Percentiles rank a stretch among this genome's conserved stretches.
These are phyloP conservation scores for Laothoe populi DNA, from an alignment of 2,888 invertebrate species.

Conservation along the genomic window DNA sequence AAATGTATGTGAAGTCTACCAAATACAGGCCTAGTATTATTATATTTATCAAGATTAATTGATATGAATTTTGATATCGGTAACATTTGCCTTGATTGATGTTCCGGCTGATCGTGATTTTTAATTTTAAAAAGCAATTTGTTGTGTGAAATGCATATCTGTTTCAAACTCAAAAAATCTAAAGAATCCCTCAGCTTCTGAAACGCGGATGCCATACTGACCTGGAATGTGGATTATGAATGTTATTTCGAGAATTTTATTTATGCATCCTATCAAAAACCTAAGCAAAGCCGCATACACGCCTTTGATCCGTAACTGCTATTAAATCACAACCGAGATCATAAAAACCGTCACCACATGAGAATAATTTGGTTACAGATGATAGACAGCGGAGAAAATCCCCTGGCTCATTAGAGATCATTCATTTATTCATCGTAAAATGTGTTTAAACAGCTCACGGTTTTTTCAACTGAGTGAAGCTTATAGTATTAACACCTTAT, in stretches of 20 bases:
- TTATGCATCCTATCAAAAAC: neutral
- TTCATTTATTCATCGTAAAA: conserved; percentile 9
- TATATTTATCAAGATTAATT: no score
- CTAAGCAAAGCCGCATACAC: neutral
- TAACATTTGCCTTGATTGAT: no score
- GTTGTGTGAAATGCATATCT: no score
- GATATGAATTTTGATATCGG: no score
- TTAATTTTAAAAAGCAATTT: no score
- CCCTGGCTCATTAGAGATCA: conserved; percentile 1
- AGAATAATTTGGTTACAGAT: conserved; percentile 13
- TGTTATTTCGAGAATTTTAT: neutral
- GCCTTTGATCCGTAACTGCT: conserved; percentile 7
- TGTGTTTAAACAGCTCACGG: neutral
- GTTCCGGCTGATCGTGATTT: no score
- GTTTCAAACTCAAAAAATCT: no score
- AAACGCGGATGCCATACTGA: neutral
- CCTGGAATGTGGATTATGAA: neutral
- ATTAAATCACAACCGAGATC: neutral
- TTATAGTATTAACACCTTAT: neutral
- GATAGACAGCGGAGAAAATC: neutral
- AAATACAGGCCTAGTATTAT: no score
- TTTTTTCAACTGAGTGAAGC: neutral
- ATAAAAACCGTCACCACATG: conserved; percentile 20
- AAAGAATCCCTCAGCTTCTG: no score
- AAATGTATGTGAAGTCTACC: no score